Evolutionary conservation across 1,140 invertebrate species (phyloP), one percentile per base, ranked within the genome.

Genomic region (Lordiphosa collinella): DNA sequence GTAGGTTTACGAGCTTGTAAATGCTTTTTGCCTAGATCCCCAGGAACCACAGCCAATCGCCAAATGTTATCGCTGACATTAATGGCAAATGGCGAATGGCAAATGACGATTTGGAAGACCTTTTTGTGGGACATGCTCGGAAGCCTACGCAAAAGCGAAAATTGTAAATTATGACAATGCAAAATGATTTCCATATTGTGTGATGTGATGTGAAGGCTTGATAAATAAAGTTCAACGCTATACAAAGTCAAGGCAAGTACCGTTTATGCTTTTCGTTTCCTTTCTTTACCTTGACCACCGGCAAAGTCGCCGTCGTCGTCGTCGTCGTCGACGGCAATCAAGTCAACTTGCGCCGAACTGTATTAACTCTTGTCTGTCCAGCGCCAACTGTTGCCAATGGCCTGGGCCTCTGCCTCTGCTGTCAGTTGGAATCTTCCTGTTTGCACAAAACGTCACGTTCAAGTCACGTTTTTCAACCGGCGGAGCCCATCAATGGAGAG

Each of bases 121-220:
- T 35, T 5, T 36, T 4, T n/a, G 10, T 52, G 35, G 9, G 37
- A 55, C 51, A 10, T 49, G 22, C 14, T 36, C 11, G 37, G 51
- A 69, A 40, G 43, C 76, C 76, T 82, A 82, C 76, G 76, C 78
- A 71, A 54, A 36, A 37, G 56, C 41, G 49, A 72, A 59, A 84
- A 82, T 78, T 80, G 78, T 84, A 82, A 84, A 65, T 72, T 84
- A 85, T 84, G 72, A 84, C 78, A 84, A 84, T 84, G 78, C 75
- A 18, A 84, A 84, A 84, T 76, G 78, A 78, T 84, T 84, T 84
- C 66, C 78, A 72, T 76, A 82, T 82, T 82, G 76, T 82, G 54
- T 25, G 57, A 56, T 60, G 68, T 84, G 78, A 84, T 84, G 73
- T 69, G 75, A 73, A 60, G 57, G 62, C 54, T 59, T 84, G 78